Percentiles rank a stretch among this genome's conserved stretches.
These are phyloP conservation scores for Wiebesia pumilae DNA, from an alignment of 1,140 invertebrate species.

Conservation along the genomic window DNA sequence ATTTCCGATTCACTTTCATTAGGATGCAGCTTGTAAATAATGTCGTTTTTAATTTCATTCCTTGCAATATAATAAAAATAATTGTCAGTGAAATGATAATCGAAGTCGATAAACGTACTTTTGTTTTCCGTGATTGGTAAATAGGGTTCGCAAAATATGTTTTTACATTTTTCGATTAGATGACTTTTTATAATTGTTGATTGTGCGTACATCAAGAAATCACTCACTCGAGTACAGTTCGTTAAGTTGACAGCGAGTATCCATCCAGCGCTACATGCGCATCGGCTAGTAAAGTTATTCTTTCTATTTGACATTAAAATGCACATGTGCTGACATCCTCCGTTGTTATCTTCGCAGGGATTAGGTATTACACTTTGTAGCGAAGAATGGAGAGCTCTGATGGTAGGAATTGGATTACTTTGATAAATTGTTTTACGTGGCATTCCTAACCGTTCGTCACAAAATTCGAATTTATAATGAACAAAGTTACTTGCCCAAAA, in stretches of 20 bases:
- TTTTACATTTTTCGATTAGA: neutral
- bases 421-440: neutral
- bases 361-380: neutral
- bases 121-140: constrained; percentile 1
- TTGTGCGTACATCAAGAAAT: constrained; percentile 36
- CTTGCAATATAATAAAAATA: constrained; percentile 37
- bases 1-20: constrained; percentile 12
- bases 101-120: constrained; percentile 28
- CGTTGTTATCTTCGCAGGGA: constrained; percentile 30
- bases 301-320: neutral
- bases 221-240: constrained; percentile 4
- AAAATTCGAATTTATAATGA: neutral
- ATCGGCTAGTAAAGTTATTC: neutral
- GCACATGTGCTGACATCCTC: constrained; percentile 41
- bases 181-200: constrained; percentile 22
- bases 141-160: constrained; percentile 32
- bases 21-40: constrained; percentile 28
- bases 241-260: neutral
- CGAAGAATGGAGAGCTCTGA: constrained; percentile 1
- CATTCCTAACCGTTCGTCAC: neutral
- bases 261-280: constrained; percentile 42
- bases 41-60: neutral
- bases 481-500: constrained; percentile 7
- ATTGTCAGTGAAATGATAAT: constrained; percentile 19
- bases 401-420: constrained; percentile 15